These are phyloP conservation scores for Dendrolimus punctatus DNA, from an alignment of 1,140 invertebrate genomes.

Conservation along the genomic window DNA sequence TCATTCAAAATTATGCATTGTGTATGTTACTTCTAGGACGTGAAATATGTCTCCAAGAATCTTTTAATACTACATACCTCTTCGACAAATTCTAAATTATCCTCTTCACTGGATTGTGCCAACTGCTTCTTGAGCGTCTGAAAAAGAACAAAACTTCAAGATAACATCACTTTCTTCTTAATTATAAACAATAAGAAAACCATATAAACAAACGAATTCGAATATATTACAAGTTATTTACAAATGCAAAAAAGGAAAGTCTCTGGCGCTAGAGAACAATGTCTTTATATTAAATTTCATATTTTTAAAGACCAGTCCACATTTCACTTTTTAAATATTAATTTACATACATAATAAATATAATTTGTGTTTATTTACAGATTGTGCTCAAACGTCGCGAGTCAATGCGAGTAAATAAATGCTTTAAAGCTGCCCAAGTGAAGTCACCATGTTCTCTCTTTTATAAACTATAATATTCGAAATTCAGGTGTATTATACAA, in stretches of 20 bases:
- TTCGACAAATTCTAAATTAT: slow-evolving; percentile 45
- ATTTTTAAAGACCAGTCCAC: too few species aligned
- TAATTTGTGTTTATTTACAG: slow-evolving; percentile 2
- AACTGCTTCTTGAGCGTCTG: slow-evolving; percentile 58
- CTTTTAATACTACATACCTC: slow-evolving; percentile 24
- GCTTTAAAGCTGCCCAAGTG: slow-evolving; percentile 1
- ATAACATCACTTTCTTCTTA: not conserved
- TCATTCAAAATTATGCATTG: too few species aligned
- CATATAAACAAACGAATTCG: not conserved
- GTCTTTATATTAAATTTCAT: too few species aligned
- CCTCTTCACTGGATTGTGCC: slow-evolving; percentile 48
- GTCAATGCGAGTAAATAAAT: not conserved
- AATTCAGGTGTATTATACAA: not conserved
- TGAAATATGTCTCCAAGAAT: too few species aligned
- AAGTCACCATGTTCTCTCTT: slow-evolving; percentile 6
- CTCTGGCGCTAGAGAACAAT: too few species aligned
- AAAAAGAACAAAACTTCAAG: not conserved
- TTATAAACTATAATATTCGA: not conserved
- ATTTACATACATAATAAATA: too few species aligned
- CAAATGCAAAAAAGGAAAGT: too few species aligned
- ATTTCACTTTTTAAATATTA: too few species aligned
- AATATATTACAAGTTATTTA: not conserved
- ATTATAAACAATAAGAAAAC: not conserved
- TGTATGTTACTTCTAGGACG: too few species aligned
- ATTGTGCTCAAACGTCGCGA: slow-evolving; percentile 5